Percentiles rank a stretch among this genome's conserved stretches.
phyloP scores from a whole-genome alignment of 2,888 invertebrate genomes.

The Pristionchus entomophagus region DNA sequence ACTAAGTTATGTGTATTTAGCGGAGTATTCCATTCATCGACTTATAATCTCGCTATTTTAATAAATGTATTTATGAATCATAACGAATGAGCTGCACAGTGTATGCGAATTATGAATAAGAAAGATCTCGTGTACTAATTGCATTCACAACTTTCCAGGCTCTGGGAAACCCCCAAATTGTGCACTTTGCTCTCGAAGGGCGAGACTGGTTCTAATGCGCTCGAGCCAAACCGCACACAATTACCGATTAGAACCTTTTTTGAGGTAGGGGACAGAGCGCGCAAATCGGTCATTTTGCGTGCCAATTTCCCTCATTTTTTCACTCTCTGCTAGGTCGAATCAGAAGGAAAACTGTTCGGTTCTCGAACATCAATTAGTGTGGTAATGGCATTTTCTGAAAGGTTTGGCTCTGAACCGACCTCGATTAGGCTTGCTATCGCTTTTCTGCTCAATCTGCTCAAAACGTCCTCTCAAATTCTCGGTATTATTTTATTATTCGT shows the following conservation, averaged over 20 bases:
- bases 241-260: constrained; percentile 40
- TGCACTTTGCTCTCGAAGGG: not conserved
- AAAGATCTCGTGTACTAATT: not conserved
- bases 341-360: not conserved
- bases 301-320: not conserved
- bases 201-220: constrained; percentile 1
- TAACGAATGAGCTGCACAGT: not conserved
- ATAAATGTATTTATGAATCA: not conserved
- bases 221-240: not conserved
- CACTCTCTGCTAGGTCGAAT: not conserved
- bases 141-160: no score
- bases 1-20: constrained; percentile 13
- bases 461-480: no score
- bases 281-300: constrained; percentile 11
- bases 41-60: not conserved
- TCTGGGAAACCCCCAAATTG: not conserved
- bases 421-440: not conserved
- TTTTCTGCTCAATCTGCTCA: not conserved
- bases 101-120: not conserved
- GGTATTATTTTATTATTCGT: not conserved
- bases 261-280: not conserved
- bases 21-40: not conserved
- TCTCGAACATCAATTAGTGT: constrained; percentile 10
- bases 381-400: not conserved
- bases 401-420: not conserved